Conservation (phyloP, 2,888 invertebrate species). For the Cantharis lateralis region DNA sequence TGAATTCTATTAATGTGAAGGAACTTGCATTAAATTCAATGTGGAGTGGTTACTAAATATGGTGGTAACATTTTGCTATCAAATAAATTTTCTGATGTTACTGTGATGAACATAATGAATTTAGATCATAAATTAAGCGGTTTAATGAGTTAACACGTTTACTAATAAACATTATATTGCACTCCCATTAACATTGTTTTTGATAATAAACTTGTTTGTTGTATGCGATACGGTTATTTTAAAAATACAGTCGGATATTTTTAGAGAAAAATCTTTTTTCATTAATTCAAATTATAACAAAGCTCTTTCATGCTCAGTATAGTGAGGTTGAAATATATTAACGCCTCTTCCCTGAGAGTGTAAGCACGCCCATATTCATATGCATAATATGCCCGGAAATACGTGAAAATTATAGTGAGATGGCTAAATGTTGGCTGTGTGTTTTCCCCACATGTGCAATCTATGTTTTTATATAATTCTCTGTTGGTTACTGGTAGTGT, state of each 20-base stretch:
- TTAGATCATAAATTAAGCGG: neutral
- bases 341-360: neutral
- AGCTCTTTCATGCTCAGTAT: neutral
- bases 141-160: neutral
- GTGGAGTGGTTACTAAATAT: neutral
- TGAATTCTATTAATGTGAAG: neutral
- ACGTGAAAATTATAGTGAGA: neutral
- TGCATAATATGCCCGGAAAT: neutral
- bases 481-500: neutral
- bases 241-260: neutral
- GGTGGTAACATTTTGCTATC: neutral
- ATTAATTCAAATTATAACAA: neutral
- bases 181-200: neutral
- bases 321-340: neutral
- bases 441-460: neutral
- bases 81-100: neutral
- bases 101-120: slow-evolving; percentile 1
- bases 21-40: neutral
- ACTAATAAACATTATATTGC: neutral
- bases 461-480: neutral
- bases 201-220: neutral
- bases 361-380: neutral
- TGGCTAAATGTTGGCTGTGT: neutral
- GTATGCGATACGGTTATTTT: neutral
- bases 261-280: neutral